These are phyloP conservation scores for Cyclura pinguis DNA, from an alignment of 2,797 vertebrate genomes.

Conservation along the genomic window DNA sequence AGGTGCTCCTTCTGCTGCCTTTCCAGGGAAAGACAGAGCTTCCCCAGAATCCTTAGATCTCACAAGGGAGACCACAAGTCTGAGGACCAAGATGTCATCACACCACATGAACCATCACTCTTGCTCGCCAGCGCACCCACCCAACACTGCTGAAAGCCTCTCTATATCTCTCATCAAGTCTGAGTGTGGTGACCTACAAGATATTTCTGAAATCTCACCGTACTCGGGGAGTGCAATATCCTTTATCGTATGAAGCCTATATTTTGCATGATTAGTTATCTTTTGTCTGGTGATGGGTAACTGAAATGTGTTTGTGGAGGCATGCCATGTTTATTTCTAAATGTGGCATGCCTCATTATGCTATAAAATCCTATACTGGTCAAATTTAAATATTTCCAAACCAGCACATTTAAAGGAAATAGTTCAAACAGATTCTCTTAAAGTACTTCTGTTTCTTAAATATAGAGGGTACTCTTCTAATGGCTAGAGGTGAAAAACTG, in stretches of 20 bases:
- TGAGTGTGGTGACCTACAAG: conserved; percentile 96
- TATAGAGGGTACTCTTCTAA: neutral
- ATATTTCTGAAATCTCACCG: conserved; percentile 97
- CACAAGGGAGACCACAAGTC: conserved; percentile 93
- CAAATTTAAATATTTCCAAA: conserved; percentile 17
- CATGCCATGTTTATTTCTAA: accelerated
- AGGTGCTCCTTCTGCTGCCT: conserved; percentile 89
- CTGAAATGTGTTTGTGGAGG: neutral
- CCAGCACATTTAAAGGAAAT: neutral
- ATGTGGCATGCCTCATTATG: accelerated
- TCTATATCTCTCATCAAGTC: conserved; percentile 98
- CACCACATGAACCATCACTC: conserved; percentile 94
- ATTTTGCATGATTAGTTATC: neutral
- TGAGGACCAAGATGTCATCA: conserved; percentile 98
- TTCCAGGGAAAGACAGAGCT: conserved; percentile 91
- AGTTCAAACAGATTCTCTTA: neutral
- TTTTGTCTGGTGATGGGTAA: neutral
- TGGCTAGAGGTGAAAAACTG: neutral
- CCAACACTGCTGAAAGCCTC: conserved; percentile 91
- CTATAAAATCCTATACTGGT: neutral
- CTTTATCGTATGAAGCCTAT: conserved; percentile 79
- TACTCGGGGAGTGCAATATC: conserved; percentile 99
- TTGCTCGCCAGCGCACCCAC: conserved; percentile 93
- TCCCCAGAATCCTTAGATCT: conserved; percentile 97
- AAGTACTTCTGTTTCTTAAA: too few species aligned